Evolutionary conservation across 2,113 vertebrate species (phyloP).

Genomic region (Isurus oxyrinchus): DNA sequence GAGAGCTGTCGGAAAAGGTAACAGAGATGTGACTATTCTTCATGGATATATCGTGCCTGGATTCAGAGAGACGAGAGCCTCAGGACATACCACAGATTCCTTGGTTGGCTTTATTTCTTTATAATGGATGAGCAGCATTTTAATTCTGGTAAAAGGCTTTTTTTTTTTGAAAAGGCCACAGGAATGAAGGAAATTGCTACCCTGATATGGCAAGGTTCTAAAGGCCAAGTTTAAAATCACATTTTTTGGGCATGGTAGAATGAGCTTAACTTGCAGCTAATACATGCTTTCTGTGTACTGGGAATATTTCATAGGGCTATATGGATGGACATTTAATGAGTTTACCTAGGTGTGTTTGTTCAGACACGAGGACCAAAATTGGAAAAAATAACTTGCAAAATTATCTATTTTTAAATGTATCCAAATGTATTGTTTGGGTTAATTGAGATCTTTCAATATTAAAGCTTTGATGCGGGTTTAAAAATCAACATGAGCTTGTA

Average conservation of each 20-base stretch:
- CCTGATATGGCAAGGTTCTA: neutral
- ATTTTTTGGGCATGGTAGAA: too few relatives aligned
- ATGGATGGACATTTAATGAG: neutral
- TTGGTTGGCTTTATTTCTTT: neutral
- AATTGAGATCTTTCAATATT: neutral
- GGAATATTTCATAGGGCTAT: neutral
- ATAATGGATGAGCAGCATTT: neutral
- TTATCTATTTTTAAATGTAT: neutral
- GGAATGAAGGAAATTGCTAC: neutral
- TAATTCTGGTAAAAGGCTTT: neutral
- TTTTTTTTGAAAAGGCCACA: neutral
- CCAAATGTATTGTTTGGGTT: neutral
- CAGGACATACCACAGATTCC: neutral
- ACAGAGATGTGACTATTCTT: neutral
- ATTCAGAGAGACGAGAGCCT: neutral
- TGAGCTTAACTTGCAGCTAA: neutral
- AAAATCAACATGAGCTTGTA: neutral
- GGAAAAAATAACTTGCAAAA: neutral
- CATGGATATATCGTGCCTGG: neutral
- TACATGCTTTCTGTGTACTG: neutral
- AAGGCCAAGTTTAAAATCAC: neutral
- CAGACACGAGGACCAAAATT: too few relatives aligned
- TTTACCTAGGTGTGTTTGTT: neutral
- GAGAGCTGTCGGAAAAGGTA: conserved; percentile 38
- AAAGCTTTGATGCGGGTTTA: neutral